Evolutionary conservation across 2,113 vertebrate species (phyloP).

Genomic region (Lonchura striata): DNA sequence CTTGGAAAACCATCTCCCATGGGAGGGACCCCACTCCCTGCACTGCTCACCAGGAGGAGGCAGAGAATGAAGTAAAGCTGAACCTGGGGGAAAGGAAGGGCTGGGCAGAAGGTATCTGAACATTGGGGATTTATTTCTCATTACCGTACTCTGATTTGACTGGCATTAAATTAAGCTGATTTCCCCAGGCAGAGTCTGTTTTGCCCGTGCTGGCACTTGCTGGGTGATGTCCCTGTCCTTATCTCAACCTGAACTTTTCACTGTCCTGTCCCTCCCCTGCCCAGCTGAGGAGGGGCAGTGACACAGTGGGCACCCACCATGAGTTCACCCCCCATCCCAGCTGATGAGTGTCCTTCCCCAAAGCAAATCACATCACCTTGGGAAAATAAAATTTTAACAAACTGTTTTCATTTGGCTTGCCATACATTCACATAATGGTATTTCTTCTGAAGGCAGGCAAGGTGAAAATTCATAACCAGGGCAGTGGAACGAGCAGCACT

Average conservation of each 20-base stretch:
- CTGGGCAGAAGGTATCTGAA: background rate
- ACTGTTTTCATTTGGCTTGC: background rate
- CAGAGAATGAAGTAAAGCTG: fast-evolving
- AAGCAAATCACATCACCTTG: background rate
- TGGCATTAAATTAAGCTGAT: background rate
- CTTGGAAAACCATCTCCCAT: fast-evolving
- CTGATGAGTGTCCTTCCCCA: background rate
- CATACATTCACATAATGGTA: fast-evolving
- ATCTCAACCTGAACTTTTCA: fast-evolving
- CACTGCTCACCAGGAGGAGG: fast-evolving
- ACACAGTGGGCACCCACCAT: background rate
- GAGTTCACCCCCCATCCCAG: background rate
- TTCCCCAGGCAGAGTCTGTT: background rate
- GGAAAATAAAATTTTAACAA: background rate
- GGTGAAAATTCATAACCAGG: background rate
- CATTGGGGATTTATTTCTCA: background rate
- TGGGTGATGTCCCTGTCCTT: background rate
- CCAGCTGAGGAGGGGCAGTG: background rate
- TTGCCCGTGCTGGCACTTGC: fast-evolving
- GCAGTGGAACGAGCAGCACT: background rate
- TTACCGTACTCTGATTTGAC: background rate
- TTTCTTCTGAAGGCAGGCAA: background rate
- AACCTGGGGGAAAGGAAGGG: background rate
- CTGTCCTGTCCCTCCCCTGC: background rate
- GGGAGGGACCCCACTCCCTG: background rate